Base-by-base conservation (phyloP, 2,888 invertebrate species). In the Osedax fenrisi region DNA sequence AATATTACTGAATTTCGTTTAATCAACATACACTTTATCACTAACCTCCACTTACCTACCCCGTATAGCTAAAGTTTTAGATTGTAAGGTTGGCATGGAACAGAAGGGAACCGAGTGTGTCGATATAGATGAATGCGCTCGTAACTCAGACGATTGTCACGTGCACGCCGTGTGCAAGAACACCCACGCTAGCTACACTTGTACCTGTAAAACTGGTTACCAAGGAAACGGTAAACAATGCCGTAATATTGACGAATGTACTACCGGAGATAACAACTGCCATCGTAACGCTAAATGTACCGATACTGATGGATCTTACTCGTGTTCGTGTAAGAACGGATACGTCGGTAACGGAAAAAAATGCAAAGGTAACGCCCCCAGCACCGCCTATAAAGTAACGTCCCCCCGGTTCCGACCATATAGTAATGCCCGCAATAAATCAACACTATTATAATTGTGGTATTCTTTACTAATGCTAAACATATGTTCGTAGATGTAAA, bases 251-350 rank as follows among this genome's bases (percentile, higher is more conserved):
- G 23, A 64, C 25, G 64, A 64, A 25, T 64, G 64, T 21, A 13
- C 25, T 23, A 64, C 13, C 22, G 64, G 64, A 2, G 64, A 64
- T 1, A 25, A 23, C 24, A 25, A 10, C 24, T 64, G 64, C 17
- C 24, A 21, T 25, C 24, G 25, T 23, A 64, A 64, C 64, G 64
- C 21, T 1, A 25, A 64, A 13, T 71, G 71, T 27, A 13, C n/a
- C 22, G 56, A 71, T 56, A 27, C 56, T 22, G 13, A 23, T n/a
- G 71, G 71, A 21, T 22, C 27, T 21, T 71, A 41, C 71, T 41
- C 17, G 13, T 71, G 71, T 26, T 1, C 56, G 22, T 71, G 71
- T 24, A 26, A 41, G 17, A 56, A 27, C 23, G 71, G 71, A 22
- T 71, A n/a, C 71, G 26, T 21, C 23, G 27, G 26, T 22, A 41